These are phyloP conservation scores for Smutsia gigantea DNA, from an alignment of 2,797 vertebrate genomes.

Conservation along the genomic window DNA sequence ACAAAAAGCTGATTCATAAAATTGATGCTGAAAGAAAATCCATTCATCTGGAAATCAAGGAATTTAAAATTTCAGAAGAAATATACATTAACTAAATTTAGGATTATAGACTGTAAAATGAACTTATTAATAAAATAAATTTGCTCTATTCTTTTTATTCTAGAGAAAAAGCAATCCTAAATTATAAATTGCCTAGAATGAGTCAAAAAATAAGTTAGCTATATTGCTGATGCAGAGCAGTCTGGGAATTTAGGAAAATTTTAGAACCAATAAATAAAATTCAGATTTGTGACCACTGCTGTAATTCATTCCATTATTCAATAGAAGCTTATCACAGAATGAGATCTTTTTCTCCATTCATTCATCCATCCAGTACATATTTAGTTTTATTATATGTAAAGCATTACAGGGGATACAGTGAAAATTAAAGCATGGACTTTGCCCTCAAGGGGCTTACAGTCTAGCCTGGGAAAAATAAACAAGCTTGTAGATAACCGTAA, in stretches of 20 bases:
- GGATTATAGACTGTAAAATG: background rate
- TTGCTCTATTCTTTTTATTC: background rate
- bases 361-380: constrained; percentile 28
- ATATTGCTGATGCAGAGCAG: background rate
- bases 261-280: constrained; percentile 17
- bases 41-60: constrained; percentile 40
- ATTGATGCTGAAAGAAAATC: background rate
- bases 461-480: constrained; percentile 67
- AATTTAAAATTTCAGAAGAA: constrained; percentile 47
- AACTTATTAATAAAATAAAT: constrained; percentile 1
- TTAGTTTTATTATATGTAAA: background rate
- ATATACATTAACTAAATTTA: background rate
- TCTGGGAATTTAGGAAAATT: background rate
- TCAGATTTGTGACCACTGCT: background rate
- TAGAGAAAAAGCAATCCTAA: background rate
- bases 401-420: constrained; percentile 63
- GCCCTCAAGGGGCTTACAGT: constrained; percentile 82
- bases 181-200: constrained; percentile 11
- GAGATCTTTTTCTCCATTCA: constrained; percentile 32
- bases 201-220: constrained; percentile 3
- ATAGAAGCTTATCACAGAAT: constrained; percentile 33
- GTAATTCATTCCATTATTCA: constrained; percentile 10
- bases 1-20: constrained; percentile 33
- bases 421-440: constrained; percentile 68
- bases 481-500: constrained; percentile 52